Conservation (phyloP, 2,888 invertebrate genomes). For the Lasius platythorax region DNA sequence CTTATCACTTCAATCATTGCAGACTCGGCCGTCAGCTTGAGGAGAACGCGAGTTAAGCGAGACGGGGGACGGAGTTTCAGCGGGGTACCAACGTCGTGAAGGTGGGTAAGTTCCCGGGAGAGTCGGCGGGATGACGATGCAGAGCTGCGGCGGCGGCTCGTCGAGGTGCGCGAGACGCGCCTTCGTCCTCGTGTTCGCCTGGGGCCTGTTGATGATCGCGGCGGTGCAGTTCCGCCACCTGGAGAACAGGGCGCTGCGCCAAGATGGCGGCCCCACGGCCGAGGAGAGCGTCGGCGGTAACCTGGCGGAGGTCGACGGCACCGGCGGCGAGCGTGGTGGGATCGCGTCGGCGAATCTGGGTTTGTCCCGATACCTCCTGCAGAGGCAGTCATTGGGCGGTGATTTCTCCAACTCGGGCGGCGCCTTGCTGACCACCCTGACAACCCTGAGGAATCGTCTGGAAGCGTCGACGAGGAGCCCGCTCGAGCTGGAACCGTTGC, state of each 20-base stretch:
- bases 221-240: constrained; percentile 84
- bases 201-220: constrained; percentile 86
- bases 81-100: background rate
- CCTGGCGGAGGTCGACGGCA: constrained; percentile 57
- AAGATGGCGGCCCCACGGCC: constrained; percentile 72
- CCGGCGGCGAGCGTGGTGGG: constrained; percentile 64
- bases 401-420: constrained; percentile 69
- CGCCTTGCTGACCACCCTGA: constrained; percentile 68
- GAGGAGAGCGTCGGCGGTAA: constrained; percentile 66
- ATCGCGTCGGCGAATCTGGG: constrained; percentile 80
- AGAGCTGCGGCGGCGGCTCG: constrained; percentile 76
- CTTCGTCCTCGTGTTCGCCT: constrained; percentile 85
- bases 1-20: constrained; percentile 7
- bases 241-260: constrained; percentile 76
- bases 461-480: constrained; percentile 85
- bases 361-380: constrained; percentile 87
- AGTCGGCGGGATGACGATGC: constrained; percentile 69
- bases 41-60: background rate
- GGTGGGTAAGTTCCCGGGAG: background rate
- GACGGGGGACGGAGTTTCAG: background rate
- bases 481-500: constrained; percentile 87
- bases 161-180: constrained; percentile 86
- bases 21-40: background rate
- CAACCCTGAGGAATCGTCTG: constrained; percentile 81
- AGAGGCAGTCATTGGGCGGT: constrained; percentile 83